phyloP scores from a whole-genome alignment of 1,140 invertebrate species.

The Batillaria attramentaria region DNA sequence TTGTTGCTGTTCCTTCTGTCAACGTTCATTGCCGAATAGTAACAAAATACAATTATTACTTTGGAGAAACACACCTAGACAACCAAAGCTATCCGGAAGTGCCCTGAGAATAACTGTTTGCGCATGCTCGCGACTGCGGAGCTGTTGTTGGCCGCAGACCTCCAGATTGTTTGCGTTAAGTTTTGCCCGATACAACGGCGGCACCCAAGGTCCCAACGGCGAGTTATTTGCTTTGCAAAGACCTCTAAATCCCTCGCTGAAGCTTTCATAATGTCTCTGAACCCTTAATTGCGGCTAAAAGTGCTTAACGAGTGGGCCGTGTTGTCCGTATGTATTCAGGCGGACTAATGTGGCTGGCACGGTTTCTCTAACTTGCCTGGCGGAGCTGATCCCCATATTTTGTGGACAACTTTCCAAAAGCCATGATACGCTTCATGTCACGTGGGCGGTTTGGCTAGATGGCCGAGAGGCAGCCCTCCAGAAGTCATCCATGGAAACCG shows the following conservation, averaged over 20 bases:
- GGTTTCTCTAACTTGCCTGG: not conserved
- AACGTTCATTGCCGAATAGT: too few species aligned
- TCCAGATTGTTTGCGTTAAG: not conserved
- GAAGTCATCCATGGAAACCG: not conserved
- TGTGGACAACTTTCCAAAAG: not conserved
- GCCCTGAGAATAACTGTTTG: not conserved
- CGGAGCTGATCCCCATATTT: not conserved
- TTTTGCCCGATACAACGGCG: not conserved
- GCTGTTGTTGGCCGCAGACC: not conserved
- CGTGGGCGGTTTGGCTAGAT: too few species aligned
- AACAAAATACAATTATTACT: too few species aligned
- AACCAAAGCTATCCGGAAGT: slow-evolving; percentile 9
- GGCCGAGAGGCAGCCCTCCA: not conserved
- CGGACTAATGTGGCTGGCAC: not conserved
- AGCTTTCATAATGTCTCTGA: not conserved
- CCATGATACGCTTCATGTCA: too few species aligned
- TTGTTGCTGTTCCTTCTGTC: too few species aligned
- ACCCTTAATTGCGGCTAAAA: slow-evolving; percentile 13
- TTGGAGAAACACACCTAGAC: too few species aligned
- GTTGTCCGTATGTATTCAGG: not conserved
- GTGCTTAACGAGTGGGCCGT: not conserved
- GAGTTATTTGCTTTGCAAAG: not conserved
- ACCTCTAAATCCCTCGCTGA: not conserved
- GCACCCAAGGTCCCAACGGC: not conserved
- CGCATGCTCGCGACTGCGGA: not conserved